These are phyloP conservation scores for Ceraclea dissimilis DNA, from an alignment of 2,888 invertebrate species.

Conservation along the genomic window DNA sequence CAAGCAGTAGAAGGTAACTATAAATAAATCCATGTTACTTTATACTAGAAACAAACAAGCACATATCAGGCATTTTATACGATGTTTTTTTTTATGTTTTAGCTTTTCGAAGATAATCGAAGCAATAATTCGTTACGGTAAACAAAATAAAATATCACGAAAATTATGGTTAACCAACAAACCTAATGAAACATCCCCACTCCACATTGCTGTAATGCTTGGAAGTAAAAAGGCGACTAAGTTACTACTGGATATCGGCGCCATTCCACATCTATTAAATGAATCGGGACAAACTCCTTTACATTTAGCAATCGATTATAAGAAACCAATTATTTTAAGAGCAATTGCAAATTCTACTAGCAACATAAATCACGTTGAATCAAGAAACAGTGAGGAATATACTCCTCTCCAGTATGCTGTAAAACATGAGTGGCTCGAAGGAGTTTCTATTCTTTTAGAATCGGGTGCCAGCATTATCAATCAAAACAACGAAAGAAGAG, in stretches of 20 bases:
- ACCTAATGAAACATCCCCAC: constrained; percentile 36
- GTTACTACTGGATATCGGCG: constrained; percentile 39
- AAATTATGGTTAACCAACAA: constrained; percentile 28
- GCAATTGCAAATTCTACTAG: constrained; percentile 29
- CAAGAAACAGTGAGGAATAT: constrained; percentile 40
- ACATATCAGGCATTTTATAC: too few species aligned
- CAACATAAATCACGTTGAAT: constrained; percentile 6
- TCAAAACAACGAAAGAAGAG: constrained; percentile 35
- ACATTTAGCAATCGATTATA: constrained; percentile 44
- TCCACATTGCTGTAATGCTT: constrained; percentile 47
- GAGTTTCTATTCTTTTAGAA: constrained; percentile 46
- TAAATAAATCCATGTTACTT: background rate
- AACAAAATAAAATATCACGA: constrained; percentile 31
- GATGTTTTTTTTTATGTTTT: background rate
- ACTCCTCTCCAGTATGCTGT: constrained; percentile 49
- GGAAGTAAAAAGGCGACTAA: constrained; percentile 39
- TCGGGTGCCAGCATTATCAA: constrained; percentile 33
- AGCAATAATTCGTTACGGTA: constrained; percentile 10
- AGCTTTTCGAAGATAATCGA: constrained; percentile 13
- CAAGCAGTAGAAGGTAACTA: background rate
- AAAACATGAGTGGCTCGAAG: constrained; percentile 44
- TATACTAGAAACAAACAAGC: too few species aligned
- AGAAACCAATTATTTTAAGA: constrained; percentile 40
- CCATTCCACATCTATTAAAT: constrained; percentile 38
- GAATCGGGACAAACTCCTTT: constrained; percentile 43